Conservation (phyloP, 2,113 vertebrate species). For the Pollimyrus isidori region DNA sequence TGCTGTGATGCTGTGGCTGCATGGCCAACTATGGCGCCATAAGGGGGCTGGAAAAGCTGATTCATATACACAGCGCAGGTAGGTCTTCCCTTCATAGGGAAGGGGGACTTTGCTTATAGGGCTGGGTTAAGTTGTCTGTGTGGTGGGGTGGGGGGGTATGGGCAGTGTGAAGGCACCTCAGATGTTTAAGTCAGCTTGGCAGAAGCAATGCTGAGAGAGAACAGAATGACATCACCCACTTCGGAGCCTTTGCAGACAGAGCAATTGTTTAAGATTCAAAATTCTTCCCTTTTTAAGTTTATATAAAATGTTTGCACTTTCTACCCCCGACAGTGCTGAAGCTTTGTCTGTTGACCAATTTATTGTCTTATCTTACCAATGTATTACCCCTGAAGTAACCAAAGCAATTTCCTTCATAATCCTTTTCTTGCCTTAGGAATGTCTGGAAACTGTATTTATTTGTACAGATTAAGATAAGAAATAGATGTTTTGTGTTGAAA, state of each 20-base stretch:
- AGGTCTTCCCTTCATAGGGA: background rate
- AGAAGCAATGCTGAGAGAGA: background rate
- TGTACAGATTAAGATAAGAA: background rate
- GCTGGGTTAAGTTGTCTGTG: background rate
- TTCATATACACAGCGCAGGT: background rate
- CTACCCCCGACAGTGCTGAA: background rate
- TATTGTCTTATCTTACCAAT: background rate
- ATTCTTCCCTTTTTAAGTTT: background rate
- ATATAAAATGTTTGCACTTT: background rate
- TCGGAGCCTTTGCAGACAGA: background rate
- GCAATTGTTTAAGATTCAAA: background rate
- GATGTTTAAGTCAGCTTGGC: background rate
- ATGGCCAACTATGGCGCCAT: background rate
- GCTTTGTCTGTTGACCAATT: background rate
- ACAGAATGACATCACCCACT: background rate
- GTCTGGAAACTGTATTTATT: background rate
- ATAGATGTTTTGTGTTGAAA: background rate
- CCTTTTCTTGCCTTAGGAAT: background rate
- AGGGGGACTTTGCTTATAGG: background rate
- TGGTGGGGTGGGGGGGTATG: too few relatives aligned
- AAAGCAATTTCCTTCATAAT: background rate
- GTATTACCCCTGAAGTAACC: background rate
- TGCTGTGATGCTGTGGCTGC: background rate
- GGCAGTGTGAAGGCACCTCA: background rate
- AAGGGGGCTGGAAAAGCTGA: background rate